Evolutionary conservation across 2,113 vertebrate genomes (phyloP).

Genomic region (Theristicus caerulescens): DNA sequence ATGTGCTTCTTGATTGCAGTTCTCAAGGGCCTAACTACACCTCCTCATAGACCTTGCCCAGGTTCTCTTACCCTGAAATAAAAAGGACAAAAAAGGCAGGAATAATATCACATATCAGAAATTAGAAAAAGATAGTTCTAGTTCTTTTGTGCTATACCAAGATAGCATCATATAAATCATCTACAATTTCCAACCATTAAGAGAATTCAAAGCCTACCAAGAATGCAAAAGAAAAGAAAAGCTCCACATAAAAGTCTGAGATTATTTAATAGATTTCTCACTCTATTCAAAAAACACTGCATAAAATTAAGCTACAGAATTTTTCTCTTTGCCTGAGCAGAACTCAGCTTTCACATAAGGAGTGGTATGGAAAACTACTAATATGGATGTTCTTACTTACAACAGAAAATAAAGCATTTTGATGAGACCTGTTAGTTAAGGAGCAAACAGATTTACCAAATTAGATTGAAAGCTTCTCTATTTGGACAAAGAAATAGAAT

Average conservation of each 20-base stretch:
- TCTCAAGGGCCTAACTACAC: not conserved
- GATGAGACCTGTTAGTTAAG: not conserved
- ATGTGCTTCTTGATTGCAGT: not conserved
- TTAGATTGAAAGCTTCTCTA: not conserved
- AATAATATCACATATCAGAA: not conserved
- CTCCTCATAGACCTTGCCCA: not conserved
- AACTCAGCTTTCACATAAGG: not conserved
- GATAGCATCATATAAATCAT: not conserved
- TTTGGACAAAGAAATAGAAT: not conserved
- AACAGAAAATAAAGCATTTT: not conserved
- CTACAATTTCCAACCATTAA: not conserved
- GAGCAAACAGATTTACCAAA: not conserved
- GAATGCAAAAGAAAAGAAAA: not conserved
- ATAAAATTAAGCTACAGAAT: not conserved
- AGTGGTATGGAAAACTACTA: not conserved
- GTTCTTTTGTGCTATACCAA: not conserved
- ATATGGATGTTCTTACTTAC: not conserved
- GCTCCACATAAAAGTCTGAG: not conserved
- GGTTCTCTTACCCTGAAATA: not conserved
- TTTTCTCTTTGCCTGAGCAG: not conserved
- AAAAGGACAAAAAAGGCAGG: not conserved
- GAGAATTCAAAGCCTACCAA: not conserved
- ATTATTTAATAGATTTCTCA: not conserved
- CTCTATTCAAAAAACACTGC: not conserved
- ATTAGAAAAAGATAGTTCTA: not conserved